A percentile compares a stretch with the other conserved stretches of the same genome.
phyloP scores from a whole-genome alignment of 2,888 invertebrate species.

The Ochropacha duplaris region DNA sequence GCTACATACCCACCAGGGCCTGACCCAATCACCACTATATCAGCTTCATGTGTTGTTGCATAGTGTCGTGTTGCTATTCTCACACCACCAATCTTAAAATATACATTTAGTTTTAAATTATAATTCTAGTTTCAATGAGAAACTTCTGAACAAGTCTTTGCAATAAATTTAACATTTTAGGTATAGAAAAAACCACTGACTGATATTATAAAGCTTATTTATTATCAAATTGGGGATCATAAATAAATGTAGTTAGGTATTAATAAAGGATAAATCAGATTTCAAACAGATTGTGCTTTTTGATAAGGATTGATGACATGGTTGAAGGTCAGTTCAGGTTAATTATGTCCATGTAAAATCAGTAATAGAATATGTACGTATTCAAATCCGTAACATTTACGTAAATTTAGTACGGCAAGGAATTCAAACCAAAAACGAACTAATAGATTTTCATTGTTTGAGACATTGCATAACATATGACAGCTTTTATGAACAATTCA shows the following conservation, averaged over 20 bases:
- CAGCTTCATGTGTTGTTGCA: conserved; percentile 90
- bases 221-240: too few species aligned
- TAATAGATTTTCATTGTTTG: not conserved
- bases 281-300: conserved; percentile 13
- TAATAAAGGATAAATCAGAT: conserved; percentile 6
- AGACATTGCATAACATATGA: conserved; percentile 68
- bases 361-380: not conserved
- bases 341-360: conserved; percentile 7
- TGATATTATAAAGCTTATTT: too few species aligned
- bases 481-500: conserved; percentile 22
- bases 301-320: conserved; percentile 56
- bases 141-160: too few species aligned
- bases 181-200: too few species aligned
- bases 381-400: not conserved
- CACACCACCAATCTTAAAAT: conserved; percentile 56
- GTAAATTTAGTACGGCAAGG: not conserved
- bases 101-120: not conserved
- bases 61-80: conserved; percentile 82
- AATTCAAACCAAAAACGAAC: not conserved
- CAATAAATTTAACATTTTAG: too few species aligned
- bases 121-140: not conserved
- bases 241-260: not conserved
- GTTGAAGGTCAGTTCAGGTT: conserved; percentile 65
- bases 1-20: conserved; percentile 99
- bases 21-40: conserved; percentile 98